These are phyloP conservation scores for Sclerodermus sp. DNA, from an alignment of 2,888 invertebrate species.

Conservation along the genomic window DNA sequence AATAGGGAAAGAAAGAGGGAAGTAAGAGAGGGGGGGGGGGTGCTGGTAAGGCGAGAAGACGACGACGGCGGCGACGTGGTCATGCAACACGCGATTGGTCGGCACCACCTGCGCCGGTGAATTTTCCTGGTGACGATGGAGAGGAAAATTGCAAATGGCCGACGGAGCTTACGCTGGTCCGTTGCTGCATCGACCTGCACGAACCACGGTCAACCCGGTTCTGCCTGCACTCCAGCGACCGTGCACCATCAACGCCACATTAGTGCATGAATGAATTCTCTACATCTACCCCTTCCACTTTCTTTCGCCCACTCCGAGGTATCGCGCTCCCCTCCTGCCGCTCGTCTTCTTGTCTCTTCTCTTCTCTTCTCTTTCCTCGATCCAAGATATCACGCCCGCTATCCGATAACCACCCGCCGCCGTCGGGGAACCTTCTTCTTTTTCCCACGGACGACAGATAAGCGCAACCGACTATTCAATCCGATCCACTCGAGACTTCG, in stretches of 20 bases:
- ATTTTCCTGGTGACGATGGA: too few relatives aligned
- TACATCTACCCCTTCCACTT: conserved; percentile 30
- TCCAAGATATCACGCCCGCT: background rate
- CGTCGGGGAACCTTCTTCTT: too few relatives aligned
- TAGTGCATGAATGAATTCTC: conserved; percentile 35
- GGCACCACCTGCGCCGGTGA: too few relatives aligned
- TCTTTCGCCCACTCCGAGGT: conserved; percentile 33
- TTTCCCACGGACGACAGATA: too few relatives aligned
- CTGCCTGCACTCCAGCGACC: conserved; percentile 23
- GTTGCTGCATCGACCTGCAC: conserved; percentile 10
- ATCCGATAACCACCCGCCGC: too few relatives aligned
- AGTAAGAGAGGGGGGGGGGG: conserved; percentile 1
- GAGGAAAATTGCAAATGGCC: too few relatives aligned
- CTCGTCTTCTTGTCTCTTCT: conserved; percentile 1
- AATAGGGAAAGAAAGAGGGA: background rate
- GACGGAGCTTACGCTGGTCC: too few relatives aligned
- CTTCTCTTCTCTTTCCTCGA: background rate
- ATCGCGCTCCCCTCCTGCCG: conserved; percentile 1
- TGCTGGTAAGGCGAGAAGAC: too few relatives aligned
- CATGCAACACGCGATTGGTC: too few relatives aligned
- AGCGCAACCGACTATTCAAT: too few relatives aligned
- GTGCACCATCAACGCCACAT: conserved; percentile 31
- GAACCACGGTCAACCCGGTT: conserved; percentile 29
- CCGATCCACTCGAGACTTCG: too few relatives aligned
- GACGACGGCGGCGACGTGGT: too few relatives aligned